Evolutionary conservation across 2,888 invertebrate genomes (phyloP), one percentile per base, ranked within the genome.

Genomic region (Acleris laterana): DNA sequence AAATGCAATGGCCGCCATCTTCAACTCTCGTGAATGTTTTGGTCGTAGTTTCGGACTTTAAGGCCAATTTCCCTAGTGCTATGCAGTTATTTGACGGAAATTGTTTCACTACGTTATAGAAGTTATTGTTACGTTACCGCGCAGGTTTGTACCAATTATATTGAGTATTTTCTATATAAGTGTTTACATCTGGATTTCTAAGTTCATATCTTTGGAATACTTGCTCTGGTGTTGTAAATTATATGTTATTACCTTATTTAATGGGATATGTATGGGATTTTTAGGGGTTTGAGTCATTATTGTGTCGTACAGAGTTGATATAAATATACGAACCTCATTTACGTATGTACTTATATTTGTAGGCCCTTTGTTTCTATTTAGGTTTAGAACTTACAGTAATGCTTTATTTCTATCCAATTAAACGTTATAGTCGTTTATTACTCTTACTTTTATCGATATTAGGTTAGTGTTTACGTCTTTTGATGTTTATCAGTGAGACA

Each of bases 1-100:
- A 94, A 95, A 95, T 92, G 95, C 94, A 95, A 96, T 96, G 95
- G 96, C 96, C 95, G 96, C 96, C 96, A 96, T 96, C 95, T 96
- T 96, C 95, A 95, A 95, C 94, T 95, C 95, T 95, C 94, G 95
- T 95, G 95, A 95, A 95, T 95, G 95, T 95, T 95, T 95, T 95
- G 94, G 94, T 93, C 93, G 91, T 91, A 93, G 90, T 92, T 91
- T 83, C 87, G 80, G 75, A 89, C 84, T 91, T 88, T 92, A 84
- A 90, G 83, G 87, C 82, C 76, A 87, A 82, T 87, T 88, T 88
- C 82, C 69, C 79, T 77, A 79, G 85, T 93, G 89, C 80, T 90
- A 91, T 92, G 90, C 82, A 85, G 89, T 89, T 91, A 84, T 82
- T 85, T 84, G 81, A 85, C 77, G 83, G 76, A 82, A 91, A 85